Conservation (phyloP, 1,140 invertebrate genomes). For the Drosophila pachea region DNA sequence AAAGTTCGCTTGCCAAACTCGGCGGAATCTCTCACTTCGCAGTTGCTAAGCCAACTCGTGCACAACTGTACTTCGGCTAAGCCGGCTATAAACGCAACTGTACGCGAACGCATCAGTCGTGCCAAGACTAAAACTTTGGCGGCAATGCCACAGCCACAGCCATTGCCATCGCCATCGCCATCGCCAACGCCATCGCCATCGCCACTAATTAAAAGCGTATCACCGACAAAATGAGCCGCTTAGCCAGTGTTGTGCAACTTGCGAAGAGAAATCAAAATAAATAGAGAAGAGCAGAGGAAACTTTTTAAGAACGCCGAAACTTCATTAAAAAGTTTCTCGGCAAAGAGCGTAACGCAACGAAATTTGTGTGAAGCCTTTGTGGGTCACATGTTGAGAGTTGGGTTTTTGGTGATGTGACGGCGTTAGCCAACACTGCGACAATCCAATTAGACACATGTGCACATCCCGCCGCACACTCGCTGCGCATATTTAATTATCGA, state of each 20-base stretch:
- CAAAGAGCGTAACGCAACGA: slow-evolving; percentile 34
- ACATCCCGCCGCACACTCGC: neutral
- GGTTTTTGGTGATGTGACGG: slow-evolving; percentile 39
- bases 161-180: too few relatives aligned
- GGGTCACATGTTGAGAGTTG: slow-evolving; percentile 44
- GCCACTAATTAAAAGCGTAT: slow-evolving; percentile 74
- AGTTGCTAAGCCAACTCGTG: slow-evolving; percentile 58
- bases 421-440: slow-evolving; percentile 64
- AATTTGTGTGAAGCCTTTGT: slow-evolving; percentile 51
- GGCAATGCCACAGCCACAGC: slow-evolving; percentile 45
- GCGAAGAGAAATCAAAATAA: slow-evolving; percentile 63
- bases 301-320: slow-evolving; percentile 70
- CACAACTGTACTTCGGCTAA: slow-evolving; percentile 48
- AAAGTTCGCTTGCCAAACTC: slow-evolving; percentile 15
- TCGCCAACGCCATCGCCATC: slow-evolving; percentile 2
- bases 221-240: slow-evolving; percentile 60
- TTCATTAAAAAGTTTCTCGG: slow-evolving; percentile 72
- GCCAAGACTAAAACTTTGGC: slow-evolving; percentile 60
- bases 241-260: slow-evolving; percentile 40
- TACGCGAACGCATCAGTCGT: slow-evolving; percentile 41
- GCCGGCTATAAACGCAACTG: slow-evolving; percentile 23
- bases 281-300: slow-evolving; percentile 64
- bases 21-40: slow-evolving; percentile 16
- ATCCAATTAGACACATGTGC: slow-evolving; percentile 72
- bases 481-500: slow-evolving; percentile 69